A percentile compares a stretch with the other conserved stretches of the same genome.
Conservation (phyloP, 92 coral and sea anemone species). For the Desmophyllum pertusum region DNA sequence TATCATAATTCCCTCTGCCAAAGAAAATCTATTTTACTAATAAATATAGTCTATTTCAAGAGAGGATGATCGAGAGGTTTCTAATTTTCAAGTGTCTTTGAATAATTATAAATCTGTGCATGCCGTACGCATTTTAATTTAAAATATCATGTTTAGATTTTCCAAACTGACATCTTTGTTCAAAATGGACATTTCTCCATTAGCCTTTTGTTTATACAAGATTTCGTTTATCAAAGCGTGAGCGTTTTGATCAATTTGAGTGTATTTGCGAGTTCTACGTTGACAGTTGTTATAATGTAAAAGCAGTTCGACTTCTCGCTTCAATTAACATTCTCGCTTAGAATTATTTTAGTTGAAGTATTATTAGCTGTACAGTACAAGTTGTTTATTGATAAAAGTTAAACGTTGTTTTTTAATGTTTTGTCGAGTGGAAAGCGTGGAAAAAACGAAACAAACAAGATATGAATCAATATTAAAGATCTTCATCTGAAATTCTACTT, state of each 20-base stretch:
- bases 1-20: not conserved
- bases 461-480: not conserved
- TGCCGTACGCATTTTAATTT: not conserved
- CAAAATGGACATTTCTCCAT: not conserved
- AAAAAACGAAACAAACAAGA: not conserved
- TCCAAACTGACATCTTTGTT: not conserved
- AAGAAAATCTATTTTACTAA: not conserved
- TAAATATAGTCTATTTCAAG: not conserved
- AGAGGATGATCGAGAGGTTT: not conserved
- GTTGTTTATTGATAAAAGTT: not conserved
- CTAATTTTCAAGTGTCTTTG: not conserved
- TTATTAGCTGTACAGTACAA: not conserved
- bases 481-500: not conserved
- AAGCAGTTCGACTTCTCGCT: not conserved
- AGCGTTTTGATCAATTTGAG: not conserved
- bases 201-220: not conserved
- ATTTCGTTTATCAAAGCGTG: not conserved
- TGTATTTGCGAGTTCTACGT: not conserved
- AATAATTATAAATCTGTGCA: not conserved
- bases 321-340: not conserved
- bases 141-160: not conserved
- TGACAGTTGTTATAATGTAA: not conserved
- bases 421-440: not conserved
- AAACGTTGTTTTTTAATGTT: not conserved
- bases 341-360: not conserved